These are phyloP conservation scores for Tenodera sinensis DNA, from an alignment of 2,888 invertebrate genomes.

Conservation along the genomic window DNA sequence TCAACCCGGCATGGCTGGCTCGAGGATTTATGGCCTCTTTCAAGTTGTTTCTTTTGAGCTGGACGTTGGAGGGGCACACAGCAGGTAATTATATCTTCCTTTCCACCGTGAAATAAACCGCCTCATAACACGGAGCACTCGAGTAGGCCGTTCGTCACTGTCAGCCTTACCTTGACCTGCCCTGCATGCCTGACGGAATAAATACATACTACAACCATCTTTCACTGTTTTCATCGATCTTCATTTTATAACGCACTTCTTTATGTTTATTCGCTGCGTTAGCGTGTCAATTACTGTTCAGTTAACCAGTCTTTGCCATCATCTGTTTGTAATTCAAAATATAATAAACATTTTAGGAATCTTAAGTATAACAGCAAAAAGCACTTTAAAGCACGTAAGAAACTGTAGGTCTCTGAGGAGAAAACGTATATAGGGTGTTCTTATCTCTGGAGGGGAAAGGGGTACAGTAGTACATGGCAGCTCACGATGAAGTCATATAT, in stretches of 20 bases:
- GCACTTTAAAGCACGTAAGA: no score
- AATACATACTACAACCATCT: background rate
- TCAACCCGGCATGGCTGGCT: background rate
- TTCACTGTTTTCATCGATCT: background rate
- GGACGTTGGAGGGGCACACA: constrained; percentile 32
- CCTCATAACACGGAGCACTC: constrained; percentile 36
- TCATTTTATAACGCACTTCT: background rate
- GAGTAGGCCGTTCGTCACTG: constrained; percentile 32
- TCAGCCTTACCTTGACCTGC: constrained; percentile 25
- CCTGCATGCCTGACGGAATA: constrained; percentile 26
- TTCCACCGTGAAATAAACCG: constrained; percentile 38
- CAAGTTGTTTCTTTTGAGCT: constrained; percentile 27
- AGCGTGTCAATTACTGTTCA: no score
- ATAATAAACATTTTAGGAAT: no score
- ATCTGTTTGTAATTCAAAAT: no score
- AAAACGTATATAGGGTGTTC: no score
- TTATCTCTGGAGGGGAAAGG: no score
- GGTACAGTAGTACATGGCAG: no score
- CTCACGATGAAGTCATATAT: no score
- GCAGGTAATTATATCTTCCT: constrained; percentile 40
- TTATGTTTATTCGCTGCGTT: constrained; percentile 1
- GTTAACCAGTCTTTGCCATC: no score
- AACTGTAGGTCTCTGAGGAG: no score
- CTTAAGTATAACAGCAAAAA: no score
- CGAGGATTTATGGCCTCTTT: constrained; percentile 29